Evolutionary conservation across 2,888 invertebrate species (phyloP).

Genomic region (Onchidella celtica): DNA sequence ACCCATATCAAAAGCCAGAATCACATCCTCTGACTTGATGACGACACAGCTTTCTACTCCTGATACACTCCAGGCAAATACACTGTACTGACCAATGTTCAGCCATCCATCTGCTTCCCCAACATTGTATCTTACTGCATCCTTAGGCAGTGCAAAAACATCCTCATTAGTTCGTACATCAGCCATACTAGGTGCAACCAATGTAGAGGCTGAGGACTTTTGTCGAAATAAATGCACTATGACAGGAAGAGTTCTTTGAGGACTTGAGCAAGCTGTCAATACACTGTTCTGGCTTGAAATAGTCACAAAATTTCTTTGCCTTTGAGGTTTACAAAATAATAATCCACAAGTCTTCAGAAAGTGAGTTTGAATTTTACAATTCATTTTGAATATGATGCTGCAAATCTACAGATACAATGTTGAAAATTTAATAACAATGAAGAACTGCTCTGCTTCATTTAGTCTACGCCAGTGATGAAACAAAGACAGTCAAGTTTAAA

Average conservation of each 20-base stretch:
- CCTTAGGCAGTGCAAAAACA: not conserved
- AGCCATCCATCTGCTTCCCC: constrained; percentile 51
- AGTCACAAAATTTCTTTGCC: not conserved
- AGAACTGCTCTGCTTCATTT: too few relatives aligned
- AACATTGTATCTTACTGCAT: not conserved
- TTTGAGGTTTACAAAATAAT: not conserved
- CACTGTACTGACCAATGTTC: constrained; percentile 60
- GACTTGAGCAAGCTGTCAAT: not conserved
- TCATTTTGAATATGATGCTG: not conserved
- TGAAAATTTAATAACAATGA: not conserved
- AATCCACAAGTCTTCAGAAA: constrained; percentile 23
- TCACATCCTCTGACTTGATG: constrained; percentile 58
- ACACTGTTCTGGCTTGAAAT: not conserved
- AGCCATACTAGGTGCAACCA: constrained; percentile 3
- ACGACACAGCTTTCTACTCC: constrained; percentile 73
- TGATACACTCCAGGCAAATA: constrained; percentile 72
- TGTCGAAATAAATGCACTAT: not conserved
- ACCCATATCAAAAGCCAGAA: constrained; percentile 69
- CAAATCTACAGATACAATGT: not conserved
- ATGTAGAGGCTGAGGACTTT: not conserved
- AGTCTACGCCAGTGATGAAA: too few relatives aligned
- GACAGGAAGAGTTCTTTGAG: not conserved
- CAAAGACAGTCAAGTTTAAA: too few relatives aligned
- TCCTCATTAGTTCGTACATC: not conserved
- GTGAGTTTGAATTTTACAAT: too few relatives aligned